phyloP scores from a whole-genome alignment of 2,113 vertebrate genomes.

The Pitta sordida region DNA sequence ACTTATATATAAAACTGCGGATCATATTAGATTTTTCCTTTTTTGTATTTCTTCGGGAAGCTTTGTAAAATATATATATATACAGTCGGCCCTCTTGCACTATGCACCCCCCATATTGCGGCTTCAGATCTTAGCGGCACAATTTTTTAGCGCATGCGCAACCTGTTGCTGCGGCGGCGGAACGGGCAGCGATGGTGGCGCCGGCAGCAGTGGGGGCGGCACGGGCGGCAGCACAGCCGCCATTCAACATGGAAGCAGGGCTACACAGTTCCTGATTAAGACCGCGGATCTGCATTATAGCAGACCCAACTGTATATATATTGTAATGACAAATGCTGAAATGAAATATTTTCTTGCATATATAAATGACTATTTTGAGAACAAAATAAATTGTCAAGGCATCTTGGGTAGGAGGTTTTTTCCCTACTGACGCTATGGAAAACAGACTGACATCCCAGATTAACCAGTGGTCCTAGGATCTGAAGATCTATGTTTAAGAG shows the following conservation, averaged over 20 bases:
- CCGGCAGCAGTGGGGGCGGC: too few relatives aligned
- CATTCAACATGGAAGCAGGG: too few relatives aligned
- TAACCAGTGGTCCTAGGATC: neutral
- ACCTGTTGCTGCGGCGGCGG: too few relatives aligned
- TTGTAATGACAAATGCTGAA: neutral
- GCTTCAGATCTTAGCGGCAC: too few relatives aligned
- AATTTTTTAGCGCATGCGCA: too few relatives aligned
- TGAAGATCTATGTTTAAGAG: neutral
- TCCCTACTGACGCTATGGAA: neutral
- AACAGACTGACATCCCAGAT: neutral
- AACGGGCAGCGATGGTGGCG: too few relatives aligned
- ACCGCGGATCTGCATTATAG: too few relatives aligned
- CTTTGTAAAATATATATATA: neutral
- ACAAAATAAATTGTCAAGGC: neutral
- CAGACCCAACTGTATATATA: too few relatives aligned
- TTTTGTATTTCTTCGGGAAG: neutral
- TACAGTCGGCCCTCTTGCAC: too few relatives aligned
- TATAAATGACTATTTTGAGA: neutral
- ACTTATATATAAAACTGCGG: neutral
- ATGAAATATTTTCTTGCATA: neutral
- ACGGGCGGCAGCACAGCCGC: too few relatives aligned
- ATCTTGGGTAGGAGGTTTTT: neutral
- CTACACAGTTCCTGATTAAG: too few relatives aligned
- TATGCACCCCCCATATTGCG: too few relatives aligned
- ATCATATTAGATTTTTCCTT: neutral